These are phyloP conservation scores for Gambusia holbrooki DNA, from an alignment of 2,113 vertebrate species.

Conservation along the genomic window DNA sequence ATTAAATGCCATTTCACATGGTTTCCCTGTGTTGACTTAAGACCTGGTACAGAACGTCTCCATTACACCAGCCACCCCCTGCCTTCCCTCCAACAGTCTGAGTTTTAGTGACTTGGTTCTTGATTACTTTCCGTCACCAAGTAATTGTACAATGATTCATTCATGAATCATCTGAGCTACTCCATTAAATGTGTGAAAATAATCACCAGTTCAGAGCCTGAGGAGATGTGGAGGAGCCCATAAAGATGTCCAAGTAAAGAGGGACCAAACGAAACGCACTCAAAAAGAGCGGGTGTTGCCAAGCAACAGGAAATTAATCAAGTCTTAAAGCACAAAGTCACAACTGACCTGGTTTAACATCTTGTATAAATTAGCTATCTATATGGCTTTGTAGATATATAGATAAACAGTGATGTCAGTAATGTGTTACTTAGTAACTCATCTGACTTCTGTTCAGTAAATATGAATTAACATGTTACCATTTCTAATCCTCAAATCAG, in stretches of 20 bases:
- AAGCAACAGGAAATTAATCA: neutral
- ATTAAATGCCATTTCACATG: no score
- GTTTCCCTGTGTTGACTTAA: no score
- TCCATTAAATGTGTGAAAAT: neutral
- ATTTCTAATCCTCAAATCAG: no score
- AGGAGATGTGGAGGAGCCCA: neutral
- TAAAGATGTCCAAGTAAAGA: neutral
- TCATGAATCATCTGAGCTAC: neutral
- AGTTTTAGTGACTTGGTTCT: neutral
- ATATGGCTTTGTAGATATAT: no score
- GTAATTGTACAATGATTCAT: neutral
- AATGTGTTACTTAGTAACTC: no score
- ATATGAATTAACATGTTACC: no score
- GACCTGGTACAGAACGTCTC: neutral
- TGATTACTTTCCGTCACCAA: neutral
- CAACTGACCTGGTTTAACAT: no score
- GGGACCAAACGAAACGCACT: neutral
- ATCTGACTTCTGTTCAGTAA: no score
- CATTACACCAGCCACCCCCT: neutral
- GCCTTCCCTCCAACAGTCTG: neutral
- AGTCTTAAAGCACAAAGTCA: neutral
- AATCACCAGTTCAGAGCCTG: neutral
- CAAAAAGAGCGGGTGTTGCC: neutral
- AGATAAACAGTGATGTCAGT: no score
- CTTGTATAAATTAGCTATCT: no score